These are phyloP conservation scores for Cygnus buccinator DNA, from an alignment of 2,113 vertebrate genomes.

Conservation along the genomic window DNA sequence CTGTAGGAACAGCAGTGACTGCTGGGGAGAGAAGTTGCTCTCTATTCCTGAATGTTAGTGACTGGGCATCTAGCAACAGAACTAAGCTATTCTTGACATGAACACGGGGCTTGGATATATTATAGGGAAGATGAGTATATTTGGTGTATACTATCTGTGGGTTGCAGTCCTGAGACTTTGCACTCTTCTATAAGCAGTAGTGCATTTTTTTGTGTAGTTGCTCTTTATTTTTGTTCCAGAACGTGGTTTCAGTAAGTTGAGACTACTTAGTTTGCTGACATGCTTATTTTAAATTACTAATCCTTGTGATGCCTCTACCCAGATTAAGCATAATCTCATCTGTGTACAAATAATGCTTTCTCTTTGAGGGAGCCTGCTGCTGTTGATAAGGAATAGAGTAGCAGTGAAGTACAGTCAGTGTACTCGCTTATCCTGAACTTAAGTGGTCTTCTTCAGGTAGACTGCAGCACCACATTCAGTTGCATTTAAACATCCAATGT, in stretches of 20 bases:
- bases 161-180: slow-evolving; percentile 16
- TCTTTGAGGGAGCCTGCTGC: slow-evolving; percentile 14
- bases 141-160: neutral
- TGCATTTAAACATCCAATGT: neutral
- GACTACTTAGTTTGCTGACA: slow-evolving; percentile 15
- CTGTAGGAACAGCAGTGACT: slow-evolving; percentile 59
- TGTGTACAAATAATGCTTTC: neutral
- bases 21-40: slow-evolving; percentile 41
- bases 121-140: neutral
- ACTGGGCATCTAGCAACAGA: slow-evolving; percentile 18
- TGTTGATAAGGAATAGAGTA: neutral
- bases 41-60: slow-evolving; percentile 45
- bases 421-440: neutral
- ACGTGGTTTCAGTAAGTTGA: neutral
- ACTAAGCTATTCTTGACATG: slow-evolving; percentile 1
- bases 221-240: neutral
- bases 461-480: neutral
- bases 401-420: neutral
- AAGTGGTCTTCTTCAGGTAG: neutral
- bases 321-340: neutral
- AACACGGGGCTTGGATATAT: neutral
- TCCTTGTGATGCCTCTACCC: slow-evolving; percentile 14
- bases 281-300: slow-evolving; percentile 10
- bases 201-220: slow-evolving; percentile 13
- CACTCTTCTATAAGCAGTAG: neutral